Conservation (phyloP, 2,113 vertebrate genomes). For the Anoura caudifer region DNA sequence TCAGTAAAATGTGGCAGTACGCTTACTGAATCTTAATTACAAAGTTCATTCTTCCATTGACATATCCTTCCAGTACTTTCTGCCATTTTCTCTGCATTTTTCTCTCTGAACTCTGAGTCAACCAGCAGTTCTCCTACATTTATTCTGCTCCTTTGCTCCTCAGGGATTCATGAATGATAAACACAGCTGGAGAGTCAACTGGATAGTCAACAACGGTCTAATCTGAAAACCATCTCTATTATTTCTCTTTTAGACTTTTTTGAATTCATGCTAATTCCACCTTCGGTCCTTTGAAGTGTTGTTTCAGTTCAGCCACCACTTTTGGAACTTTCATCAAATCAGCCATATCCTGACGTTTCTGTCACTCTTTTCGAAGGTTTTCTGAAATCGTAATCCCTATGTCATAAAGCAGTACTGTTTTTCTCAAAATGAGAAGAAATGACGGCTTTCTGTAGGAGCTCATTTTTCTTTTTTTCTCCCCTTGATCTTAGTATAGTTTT, state of each 20-base stretch:
- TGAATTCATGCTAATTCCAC: conserved; percentile 85
- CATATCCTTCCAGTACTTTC: conserved; percentile 87
- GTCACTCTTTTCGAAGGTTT: conserved; percentile 81
- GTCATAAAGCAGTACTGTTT: conserved; percentile 83
- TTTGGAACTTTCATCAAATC: conserved; percentile 93
- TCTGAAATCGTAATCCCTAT: conserved; percentile 83
- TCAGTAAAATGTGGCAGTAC: neutral
- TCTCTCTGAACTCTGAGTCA: conserved; percentile 89
- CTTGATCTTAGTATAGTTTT: conserved; percentile 69
- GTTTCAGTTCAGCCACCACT: conserved; percentile 84
- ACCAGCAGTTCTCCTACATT: conserved; percentile 89
- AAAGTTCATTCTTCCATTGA: conserved; percentile 85
- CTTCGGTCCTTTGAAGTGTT: conserved; percentile 86
- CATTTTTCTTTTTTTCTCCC: conserved; percentile 73
- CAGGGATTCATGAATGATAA: conserved; percentile 88
- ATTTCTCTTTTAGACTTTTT: conserved; percentile 92
- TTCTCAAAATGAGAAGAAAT: conserved; percentile 89
- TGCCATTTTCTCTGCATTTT: conserved; percentile 86
- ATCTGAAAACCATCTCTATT: conserved; percentile 89
- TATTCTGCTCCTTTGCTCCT: conserved; percentile 89
- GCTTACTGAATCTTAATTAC: conserved; percentile 78
- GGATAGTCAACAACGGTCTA: conserved; percentile 88
- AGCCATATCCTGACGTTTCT: conserved; percentile 85
- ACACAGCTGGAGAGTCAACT: conserved; percentile 86
- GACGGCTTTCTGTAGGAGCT: conserved; percentile 86